Evolutionary conservation across 1,140 invertebrate genomes (phyloP), one percentile per base, ranked within the genome.

Genomic region (Tachypleus tridentatus): DNA sequence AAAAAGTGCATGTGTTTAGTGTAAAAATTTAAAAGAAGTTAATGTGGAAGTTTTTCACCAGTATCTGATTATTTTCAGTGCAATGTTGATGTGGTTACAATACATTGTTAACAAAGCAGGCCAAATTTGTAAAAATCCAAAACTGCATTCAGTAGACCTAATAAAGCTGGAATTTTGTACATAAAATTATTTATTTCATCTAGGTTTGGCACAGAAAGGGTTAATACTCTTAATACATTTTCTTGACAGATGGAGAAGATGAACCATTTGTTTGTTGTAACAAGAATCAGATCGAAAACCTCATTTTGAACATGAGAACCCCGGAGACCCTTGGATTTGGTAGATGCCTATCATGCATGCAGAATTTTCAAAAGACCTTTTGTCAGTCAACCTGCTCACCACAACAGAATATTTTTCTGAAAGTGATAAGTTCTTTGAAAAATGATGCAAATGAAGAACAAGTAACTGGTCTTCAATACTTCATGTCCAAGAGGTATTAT

Each of bases 321-420:
- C 53, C 53, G 0, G 7, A 54, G n/a, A 7, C 7, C n/a, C 47
- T 68, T 10, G 71, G 71, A 9, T 61, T 73, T 50, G 53, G 59
- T 29, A 53, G 67, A 54, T 73, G 72, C 61, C 70, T 68, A 49
- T 70, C 71, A 5, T 73, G 72, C 58, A 59, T 62, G 29, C 57
- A 68, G 11, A 73, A 73, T 61, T 73, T 71, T 53, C 65, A 65
- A 6, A 54, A 62, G 29, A 58, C 64, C 10, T 67, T 72, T 60
- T 73, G 72, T 59, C 57, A 70, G 53, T n/a, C n/a, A 8, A 53
- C 67, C 1, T 73, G 72, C 49, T 68, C 70, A 10, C 71, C 72
- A 9, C 11, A 54, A 8, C 72, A 73, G 60, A 63, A 11, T 47
- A 49, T 62, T 51, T 72, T 70, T 62, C 29, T 73, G 4, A 56